A percentile compares a stretch with the other conserved stretches of the same genome.
phyloP scores from a whole-genome alignment of 53 echinoderm and acorn worm species.

The Apostichopus leukothele region DNA sequence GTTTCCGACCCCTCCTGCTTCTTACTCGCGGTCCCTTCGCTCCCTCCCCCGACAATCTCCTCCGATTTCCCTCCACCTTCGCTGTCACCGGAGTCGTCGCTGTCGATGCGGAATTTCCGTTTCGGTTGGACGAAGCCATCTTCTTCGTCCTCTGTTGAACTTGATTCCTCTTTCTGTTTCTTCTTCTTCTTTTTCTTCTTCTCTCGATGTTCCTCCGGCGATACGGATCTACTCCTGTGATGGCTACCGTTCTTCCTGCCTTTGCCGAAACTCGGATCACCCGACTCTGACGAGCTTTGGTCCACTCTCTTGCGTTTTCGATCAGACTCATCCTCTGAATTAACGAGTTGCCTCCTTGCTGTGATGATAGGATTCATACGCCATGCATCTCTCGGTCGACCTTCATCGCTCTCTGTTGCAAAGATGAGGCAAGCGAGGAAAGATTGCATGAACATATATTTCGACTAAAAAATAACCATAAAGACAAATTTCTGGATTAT shows the following conservation, averaged over 20 bases:
- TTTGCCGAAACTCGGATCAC: not conserved
- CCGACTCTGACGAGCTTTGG: constrained; percentile 8
- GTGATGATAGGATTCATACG: constrained; percentile 38
- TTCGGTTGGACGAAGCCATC: constrained; percentile 61
- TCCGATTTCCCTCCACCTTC: constrained; percentile 12
- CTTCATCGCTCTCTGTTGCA: not conserved
- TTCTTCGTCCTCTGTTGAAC: constrained; percentile 41
- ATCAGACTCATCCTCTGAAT: not conserved
- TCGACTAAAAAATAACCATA: no score
- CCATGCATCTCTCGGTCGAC: constrained; percentile 45
- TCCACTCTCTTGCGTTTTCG: not conserved
- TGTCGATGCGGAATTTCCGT: constrained; percentile 85
- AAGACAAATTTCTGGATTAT: no score
- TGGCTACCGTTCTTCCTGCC: not conserved
- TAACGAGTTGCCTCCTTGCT: constrained; percentile 1
- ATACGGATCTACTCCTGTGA: constrained; percentile 11
- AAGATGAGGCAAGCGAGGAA: not conserved
- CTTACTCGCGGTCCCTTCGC: constrained; percentile 36
- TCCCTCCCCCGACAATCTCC: constrained; percentile 49
- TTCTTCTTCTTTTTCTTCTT: constrained; percentile 15
- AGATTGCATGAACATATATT: not conserved
- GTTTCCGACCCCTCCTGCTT: constrained; percentile 41
- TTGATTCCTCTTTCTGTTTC: constrained; percentile 22
- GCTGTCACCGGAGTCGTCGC: constrained; percentile 63
- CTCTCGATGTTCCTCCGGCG: not conserved